These are phyloP conservation scores for Schizopygopsis pylzovi DNA, from an alignment of 2,797 vertebrate species.

Conservation along the genomic window DNA sequence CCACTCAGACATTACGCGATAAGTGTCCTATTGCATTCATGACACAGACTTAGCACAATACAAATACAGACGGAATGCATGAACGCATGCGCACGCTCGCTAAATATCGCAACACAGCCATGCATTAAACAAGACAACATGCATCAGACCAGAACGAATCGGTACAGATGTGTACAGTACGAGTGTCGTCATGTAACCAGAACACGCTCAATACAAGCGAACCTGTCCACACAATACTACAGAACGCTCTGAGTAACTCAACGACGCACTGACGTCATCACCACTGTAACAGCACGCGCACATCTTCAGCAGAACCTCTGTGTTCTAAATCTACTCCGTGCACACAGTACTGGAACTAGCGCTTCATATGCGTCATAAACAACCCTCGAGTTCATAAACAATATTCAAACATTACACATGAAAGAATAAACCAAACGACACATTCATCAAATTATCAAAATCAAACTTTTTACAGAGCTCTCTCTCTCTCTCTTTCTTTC, in stretches of 20 bases:
- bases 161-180: too few species aligned
- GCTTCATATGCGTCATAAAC: background rate
- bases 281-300: too few species aligned
- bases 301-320: too few species aligned
- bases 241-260: too few species aligned
- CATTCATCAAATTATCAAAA: background rate
- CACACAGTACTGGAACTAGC: background rate
- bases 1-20: background rate
- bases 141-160: background rate
- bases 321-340: too few species aligned
- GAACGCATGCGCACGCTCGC: background rate
- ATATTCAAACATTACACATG: background rate
- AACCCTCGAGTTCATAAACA: background rate
- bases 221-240: too few species aligned
- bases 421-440: background rate
- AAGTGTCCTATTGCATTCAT: background rate
- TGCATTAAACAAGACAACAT: too few species aligned
- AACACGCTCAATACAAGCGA: background rate
- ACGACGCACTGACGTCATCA: too few species aligned
- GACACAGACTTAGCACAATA: background rate
- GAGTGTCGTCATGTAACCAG: background rate
- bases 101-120: background rate
- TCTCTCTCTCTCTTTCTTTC: background rate
- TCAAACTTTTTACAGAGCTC: background rate
- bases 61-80: background rate